Evolutionary conservation across 1,140 invertebrate species (phyloP), one percentile per base, ranked within the genome.

Genomic region (Globodera ellingtonae): DNA sequence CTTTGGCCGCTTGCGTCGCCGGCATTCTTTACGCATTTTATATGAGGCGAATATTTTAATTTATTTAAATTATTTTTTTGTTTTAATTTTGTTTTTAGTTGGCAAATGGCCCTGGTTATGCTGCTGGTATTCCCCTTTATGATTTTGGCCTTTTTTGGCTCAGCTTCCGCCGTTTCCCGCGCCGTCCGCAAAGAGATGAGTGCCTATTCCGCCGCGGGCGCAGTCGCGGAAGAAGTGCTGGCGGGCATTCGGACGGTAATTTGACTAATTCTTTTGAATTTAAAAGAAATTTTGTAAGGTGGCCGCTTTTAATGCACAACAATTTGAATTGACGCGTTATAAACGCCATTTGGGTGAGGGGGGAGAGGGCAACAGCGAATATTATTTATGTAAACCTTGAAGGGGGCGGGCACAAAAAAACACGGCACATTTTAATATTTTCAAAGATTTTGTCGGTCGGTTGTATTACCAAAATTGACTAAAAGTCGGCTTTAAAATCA

Each of bases 181-280:
- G 75, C 83, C 18, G 92, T 94, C 0, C 92, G 92, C 69, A 92
- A 93, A 88, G 94, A 95, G 88, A 88, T 94, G 82, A 91, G 93
- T 83, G 94, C 94, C 1, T 94, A 94, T 85, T 93, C 93, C 4
- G 90, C 91, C 72, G 94, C 94, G 1, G 93, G 94, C 44, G 90
- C 92, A 0, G 92, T 95, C 6, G 94, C 94, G 0, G 93, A 95
- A 87, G 94, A 95, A 89, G 93, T 93, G 0, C 85, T 95, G 5
- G 92, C 92, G 48, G 91, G 93, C 4, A 92, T 95, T n/a, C 91
- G 93, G 46, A 95, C 94, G 0, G 94, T 95, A 10, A 95, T 88
- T 93, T 93, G 0, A 85, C 52, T 15, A 52, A 95, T 5, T 92
- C 92, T 47, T 91, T 52, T 10, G 52, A 9, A 52, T 15, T 24